Evolutionary conservation across 2,797 vertebrate species (phyloP).

Genomic region (Trematomus bernacchii): DNA sequence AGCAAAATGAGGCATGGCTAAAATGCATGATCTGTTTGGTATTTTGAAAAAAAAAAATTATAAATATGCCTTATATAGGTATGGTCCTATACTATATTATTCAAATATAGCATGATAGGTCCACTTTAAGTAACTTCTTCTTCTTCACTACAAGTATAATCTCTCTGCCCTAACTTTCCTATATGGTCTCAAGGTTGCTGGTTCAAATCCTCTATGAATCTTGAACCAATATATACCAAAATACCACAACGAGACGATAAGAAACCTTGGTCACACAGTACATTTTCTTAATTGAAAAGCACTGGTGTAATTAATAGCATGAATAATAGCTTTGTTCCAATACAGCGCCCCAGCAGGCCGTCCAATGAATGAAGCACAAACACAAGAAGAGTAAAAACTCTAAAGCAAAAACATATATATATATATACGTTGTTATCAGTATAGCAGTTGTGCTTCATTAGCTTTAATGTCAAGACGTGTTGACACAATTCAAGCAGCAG

Average conservation of each 20-base stretch:
- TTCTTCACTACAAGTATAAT: not conserved
- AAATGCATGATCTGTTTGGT: too few relatives aligned
- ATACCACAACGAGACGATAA: too few relatives aligned
- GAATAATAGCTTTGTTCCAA: not conserved
- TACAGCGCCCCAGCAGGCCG: not conserved
- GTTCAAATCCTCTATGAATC: not conserved
- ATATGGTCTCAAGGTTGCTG: not conserved
- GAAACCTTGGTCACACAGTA: not conserved
- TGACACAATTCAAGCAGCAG: too few relatives aligned
- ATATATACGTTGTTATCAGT: not conserved
- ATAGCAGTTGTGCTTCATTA: not conserved
- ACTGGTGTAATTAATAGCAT: not conserved
- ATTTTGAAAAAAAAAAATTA: too few relatives aligned
- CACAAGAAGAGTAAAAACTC: not conserved
- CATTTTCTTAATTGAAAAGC: not conserved
- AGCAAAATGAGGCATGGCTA: too few relatives aligned
- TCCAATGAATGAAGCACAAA: not conserved
- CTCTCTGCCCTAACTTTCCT: not conserved
- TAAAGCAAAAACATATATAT: not conserved
- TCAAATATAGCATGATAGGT: too few relatives aligned
- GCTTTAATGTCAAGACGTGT: constrained; percentile 4
- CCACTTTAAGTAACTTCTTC: too few relatives aligned
- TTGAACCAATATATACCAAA: too few relatives aligned
- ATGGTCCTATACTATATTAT: too few relatives aligned
- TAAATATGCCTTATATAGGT: too few relatives aligned